Evolutionary conservation across 2,888 invertebrate species (phyloP).

Genomic region (Sphaerophoria rueppellii): DNA sequence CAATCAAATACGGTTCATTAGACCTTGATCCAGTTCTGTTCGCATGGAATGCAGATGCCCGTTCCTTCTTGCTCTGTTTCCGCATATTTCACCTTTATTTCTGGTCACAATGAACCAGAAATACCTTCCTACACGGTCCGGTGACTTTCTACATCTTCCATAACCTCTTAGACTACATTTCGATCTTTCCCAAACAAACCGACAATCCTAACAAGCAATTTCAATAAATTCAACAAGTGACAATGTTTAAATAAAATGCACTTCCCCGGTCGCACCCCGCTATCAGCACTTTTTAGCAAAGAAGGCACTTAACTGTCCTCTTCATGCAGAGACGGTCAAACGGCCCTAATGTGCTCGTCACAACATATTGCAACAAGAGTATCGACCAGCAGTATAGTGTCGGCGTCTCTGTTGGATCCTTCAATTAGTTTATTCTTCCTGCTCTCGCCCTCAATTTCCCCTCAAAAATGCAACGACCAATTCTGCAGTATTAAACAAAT

Average conservation of each 20-base stretch:
- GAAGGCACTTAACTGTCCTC: slow-evolving; percentile 24
- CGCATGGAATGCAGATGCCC: too few relatives aligned
- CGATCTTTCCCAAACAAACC: background rate
- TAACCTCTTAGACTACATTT: too few relatives aligned
- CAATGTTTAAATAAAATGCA: slow-evolving; percentile 71
- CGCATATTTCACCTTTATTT: too few relatives aligned
- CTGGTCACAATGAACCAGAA: too few relatives aligned
- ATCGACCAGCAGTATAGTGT: background rate
- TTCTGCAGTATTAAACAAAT: slow-evolving; percentile 42
- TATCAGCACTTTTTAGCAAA: slow-evolving; percentile 51
- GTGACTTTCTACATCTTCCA: too few relatives aligned
- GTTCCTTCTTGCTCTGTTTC: too few relatives aligned
- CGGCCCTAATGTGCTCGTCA: slow-evolving; percentile 1
- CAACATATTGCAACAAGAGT: slow-evolving; percentile 4
- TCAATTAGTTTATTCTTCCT: slow-evolving; percentile 50
- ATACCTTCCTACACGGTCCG: too few relatives aligned
- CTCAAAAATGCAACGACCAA: slow-evolving; percentile 6
- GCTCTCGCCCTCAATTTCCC: background rate
- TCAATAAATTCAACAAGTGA: slow-evolving; percentile 71
- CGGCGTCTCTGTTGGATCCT: slow-evolving; percentile 1
- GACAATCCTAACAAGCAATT: slow-evolving; percentile 64
- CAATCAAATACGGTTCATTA: too few relatives aligned
- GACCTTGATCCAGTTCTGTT: too few relatives aligned
- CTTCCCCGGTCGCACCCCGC: slow-evolving; percentile 62
- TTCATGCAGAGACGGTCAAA: background rate